phyloP scores from a whole-genome alignment of 2,797 vertebrate genomes.

The Poecilia picta region DNA sequence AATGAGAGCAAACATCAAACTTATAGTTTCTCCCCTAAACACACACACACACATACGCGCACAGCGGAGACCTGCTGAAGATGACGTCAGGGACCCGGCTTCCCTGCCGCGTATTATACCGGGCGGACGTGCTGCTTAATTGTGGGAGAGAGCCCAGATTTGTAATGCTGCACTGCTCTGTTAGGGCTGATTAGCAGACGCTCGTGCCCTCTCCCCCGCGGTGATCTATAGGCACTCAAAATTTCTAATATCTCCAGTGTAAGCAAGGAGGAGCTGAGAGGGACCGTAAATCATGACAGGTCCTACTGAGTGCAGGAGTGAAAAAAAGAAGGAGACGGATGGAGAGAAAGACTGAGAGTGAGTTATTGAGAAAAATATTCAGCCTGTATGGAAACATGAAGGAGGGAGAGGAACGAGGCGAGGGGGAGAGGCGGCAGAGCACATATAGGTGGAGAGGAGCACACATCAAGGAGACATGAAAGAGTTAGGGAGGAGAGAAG shows the following conservation, averaged over 20 bases:
- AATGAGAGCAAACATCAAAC: constrained; percentile 68
- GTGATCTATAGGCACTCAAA: constrained; percentile 81
- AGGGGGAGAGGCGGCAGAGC: constrained; percentile 64
- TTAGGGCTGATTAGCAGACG: constrained; percentile 79
- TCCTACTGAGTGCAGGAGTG: constrained; percentile 59
- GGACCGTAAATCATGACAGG: constrained; percentile 79
- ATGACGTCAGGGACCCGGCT: constrained; percentile 67
- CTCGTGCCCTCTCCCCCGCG: constrained; percentile 60
- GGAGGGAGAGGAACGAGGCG: constrained; percentile 49
- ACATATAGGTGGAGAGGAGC: constrained; percentile 57
- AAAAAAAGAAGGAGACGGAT: constrained; percentile 53
- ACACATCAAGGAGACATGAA: constrained; percentile 70
- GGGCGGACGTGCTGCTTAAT: constrained; percentile 66
- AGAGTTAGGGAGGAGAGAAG: constrained; percentile 62
- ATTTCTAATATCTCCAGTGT: constrained; percentile 78
- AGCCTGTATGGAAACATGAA: constrained; percentile 66
- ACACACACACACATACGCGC: constrained; percentile 22
- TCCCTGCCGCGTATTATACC: constrained; percentile 57
- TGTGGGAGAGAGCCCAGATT: constrained; percentile 73
- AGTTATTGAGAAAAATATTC: constrained; percentile 59
- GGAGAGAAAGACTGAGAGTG: constrained; percentile 37
- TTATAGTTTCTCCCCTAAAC: constrained; percentile 44
- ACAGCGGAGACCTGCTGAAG: constrained; percentile 45
- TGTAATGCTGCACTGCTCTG: constrained; percentile 75
- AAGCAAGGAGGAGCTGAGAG: constrained; percentile 74